Conservation (phyloP, 2,113 vertebrate genomes). For the Athene noctua region DNA sequence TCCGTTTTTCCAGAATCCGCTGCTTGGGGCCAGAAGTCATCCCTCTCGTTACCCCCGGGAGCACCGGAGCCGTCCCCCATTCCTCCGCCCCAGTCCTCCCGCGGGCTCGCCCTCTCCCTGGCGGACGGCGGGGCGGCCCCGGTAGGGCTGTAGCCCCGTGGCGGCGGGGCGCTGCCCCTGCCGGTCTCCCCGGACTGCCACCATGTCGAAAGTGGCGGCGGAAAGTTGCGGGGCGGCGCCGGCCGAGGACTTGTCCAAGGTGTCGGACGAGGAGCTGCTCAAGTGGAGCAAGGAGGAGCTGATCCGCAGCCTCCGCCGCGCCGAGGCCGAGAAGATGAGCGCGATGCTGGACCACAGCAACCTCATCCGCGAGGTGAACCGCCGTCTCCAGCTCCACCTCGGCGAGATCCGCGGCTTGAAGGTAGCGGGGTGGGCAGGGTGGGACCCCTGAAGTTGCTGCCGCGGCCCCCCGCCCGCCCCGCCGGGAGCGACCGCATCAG, state of each 20-base stretch:
- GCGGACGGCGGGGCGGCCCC: background rate
- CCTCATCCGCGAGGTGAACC: conserved; percentile 96
- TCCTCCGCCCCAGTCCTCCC: background rate
- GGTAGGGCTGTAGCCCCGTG: background rate
- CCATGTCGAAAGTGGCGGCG: conserved; percentile 71
- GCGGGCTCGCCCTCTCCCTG: background rate
- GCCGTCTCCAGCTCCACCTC: conserved; percentile 94
- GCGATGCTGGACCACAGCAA: conserved; percentile 97
- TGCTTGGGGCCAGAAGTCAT: background rate
- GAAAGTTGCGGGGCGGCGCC: conserved; percentile 52
- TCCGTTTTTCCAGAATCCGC: background rate
- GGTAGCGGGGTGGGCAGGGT: conserved; percentile 76
- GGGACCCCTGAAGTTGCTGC: background rate
- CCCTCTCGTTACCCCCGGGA: background rate
- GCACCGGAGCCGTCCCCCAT: background rate
- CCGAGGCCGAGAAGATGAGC: conserved; percentile 94
- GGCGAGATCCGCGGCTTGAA: conserved; percentile 94
- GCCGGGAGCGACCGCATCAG: background rate
- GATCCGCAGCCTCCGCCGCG: conserved; percentile 87
- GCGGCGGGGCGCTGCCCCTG: background rate
- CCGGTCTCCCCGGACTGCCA: background rate
- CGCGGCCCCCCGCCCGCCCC: background rate
- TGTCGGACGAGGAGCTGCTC: conserved; percentile 89
- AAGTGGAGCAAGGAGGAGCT: conserved; percentile 94
- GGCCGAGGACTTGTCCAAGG: conserved; percentile 87